Evolutionary conservation across 2,888 invertebrate species (phyloP).

Genomic region (Leucania comma): DNA sequence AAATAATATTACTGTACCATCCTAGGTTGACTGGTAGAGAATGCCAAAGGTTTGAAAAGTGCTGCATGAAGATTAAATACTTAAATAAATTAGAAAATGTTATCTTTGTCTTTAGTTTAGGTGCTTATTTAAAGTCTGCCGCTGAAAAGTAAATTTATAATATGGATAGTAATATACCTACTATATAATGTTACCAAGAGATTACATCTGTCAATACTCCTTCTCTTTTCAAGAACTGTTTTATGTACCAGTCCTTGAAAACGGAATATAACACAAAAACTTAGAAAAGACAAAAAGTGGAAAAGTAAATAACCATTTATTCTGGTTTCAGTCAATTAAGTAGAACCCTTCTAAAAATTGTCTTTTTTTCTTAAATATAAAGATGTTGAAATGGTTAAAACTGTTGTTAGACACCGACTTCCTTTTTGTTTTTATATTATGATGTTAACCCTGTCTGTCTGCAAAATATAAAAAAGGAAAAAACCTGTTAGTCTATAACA

Average conservation of each 20-base stretch:
- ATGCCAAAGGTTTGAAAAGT: too few species aligned
- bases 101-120: too few species aligned
- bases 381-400: background rate
- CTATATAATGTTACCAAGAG: background rate
- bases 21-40: too few species aligned
- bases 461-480: constrained; percentile 20
- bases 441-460: constrained; percentile 16
- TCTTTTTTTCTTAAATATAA: background rate
- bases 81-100: too few species aligned
- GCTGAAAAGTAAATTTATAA: background rate
- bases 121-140: background rate
- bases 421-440: constrained; percentile 8
- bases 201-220: background rate
- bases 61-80: too few species aligned
- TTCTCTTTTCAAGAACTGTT: background rate
- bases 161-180: background rate
- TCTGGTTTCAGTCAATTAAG: background rate
- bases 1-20: too few species aligned
- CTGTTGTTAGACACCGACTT: constrained; percentile 7
- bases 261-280: too few species aligned
- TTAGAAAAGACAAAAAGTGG: too few species aligned
- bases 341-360: too few species aligned
- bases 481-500: constrained; percentile 37
- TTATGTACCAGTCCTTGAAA: too few species aligned
- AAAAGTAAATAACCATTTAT: background rate